Evolutionary conservation across 2,797 vertebrate species (phyloP), one percentile per base, ranked within the genome.

Genomic region (Ambastaia sidthimunki): DNA sequence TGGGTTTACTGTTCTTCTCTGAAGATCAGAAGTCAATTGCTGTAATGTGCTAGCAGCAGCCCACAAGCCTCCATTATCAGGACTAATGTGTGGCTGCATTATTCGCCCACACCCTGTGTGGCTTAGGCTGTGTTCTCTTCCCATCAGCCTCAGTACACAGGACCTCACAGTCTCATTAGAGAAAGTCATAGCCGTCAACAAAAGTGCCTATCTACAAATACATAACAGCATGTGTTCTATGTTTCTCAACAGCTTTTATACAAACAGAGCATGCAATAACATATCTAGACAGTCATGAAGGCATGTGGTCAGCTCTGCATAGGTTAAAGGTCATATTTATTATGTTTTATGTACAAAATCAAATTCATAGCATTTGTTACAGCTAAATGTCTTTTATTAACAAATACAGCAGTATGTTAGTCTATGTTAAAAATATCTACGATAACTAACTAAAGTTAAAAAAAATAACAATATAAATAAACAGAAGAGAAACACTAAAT

Each of bases 1-100:
- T 19, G 54, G 70, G 78, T 50, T 71, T 34, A 50, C 72, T 11
- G 76, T 76, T 71, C 77, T 85, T 87, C 80, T 10, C 80, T 54
- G 71, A 66, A 85, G 81, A 81, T 90, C 86, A 74, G 55, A 89
- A 90, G 82, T 90, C 90, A 93, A 91, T 86, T 73, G 23, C 84
- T 85, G 86, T 82, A 80, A 91, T 89, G 87, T 76, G 83, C 86
- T 86, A 63, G 70, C 71, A 83, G 80, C 79, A 82, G 88, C 88
- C 86, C 88, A 83, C 50, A 50, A 85, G 84, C 78, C 73, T 79
- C 87, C 88, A 89, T 92, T 90, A 91, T 85, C 67, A 79, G 28
- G 82, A 87, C 83, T 90, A 88, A 91, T 91, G 86, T 80, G 74
- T 83, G 83, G 87, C 82, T 74, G 47, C 54, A 71, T 78, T 81